phyloP scores from a whole-genome alignment of 2,113 vertebrate genomes.

The Psammodynastes pulverulentus region DNA sequence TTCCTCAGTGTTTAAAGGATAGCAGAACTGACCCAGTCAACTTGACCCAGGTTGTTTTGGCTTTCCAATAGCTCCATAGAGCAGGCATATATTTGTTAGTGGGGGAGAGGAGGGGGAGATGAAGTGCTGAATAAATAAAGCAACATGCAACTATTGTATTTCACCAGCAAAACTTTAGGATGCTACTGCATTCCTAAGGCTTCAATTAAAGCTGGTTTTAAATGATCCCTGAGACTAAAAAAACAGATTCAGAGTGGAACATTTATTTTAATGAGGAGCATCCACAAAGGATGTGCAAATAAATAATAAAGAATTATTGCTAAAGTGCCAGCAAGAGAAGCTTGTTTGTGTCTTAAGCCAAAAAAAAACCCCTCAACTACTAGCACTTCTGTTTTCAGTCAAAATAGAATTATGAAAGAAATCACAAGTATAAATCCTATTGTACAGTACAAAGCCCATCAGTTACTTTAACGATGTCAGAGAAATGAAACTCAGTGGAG shows the following conservation, averaged over 20 bases:
- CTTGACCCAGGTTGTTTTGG: constrained; percentile 10
- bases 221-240: constrained; percentile 61
- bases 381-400: constrained; percentile 57
- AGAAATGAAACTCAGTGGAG: neutral
- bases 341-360: constrained; percentile 59
- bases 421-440: constrained; percentile 51
- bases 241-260: constrained; percentile 64
- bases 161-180: constrained; percentile 67
- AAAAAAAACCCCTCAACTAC: constrained; percentile 54
- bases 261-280: constrained; percentile 66
- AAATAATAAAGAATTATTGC: constrained; percentile 47
- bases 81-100: neutral
- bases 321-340: constrained; percentile 54
- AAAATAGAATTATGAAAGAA: constrained; percentile 64
- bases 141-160: constrained; percentile 58
- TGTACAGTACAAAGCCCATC: constrained; percentile 21
- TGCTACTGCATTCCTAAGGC: constrained; percentile 57
- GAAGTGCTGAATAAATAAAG: constrained; percentile 59
- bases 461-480: neutral
- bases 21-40: constrained; percentile 4
- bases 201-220: constrained; percentile 59
- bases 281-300: constrained; percentile 61
- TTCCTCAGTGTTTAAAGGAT: neutral
- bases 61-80: neutral
- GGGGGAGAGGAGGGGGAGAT: neutral